Evolutionary conservation across 2,113 vertebrate genomes (phyloP).

Genomic region (Nycticebus coucang): DNA sequence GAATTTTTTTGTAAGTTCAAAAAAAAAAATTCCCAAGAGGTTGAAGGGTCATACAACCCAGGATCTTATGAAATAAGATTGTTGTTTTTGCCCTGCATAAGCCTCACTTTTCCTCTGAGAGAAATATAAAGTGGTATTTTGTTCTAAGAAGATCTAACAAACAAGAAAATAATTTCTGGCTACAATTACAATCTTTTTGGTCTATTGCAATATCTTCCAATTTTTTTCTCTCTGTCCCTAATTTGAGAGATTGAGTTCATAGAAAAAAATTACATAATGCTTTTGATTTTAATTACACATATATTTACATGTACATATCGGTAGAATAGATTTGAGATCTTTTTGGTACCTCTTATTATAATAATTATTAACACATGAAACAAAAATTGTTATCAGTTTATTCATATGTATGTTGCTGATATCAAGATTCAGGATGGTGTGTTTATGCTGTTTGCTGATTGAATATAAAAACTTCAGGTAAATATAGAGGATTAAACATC

Average conservation of each 20-base stretch:
- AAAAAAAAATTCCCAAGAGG: background rate
- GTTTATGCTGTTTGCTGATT: background rate
- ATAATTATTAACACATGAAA: background rate
- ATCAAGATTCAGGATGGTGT: conserved; percentile 16
- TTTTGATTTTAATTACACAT: background rate
- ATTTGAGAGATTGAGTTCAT: background rate
- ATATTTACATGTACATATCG: background rate
- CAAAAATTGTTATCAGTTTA: background rate
- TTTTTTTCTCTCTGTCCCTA: background rate
- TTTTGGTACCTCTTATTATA: background rate
- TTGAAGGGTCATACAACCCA: background rate
- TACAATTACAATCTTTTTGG: background rate
- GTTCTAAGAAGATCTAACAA: background rate
- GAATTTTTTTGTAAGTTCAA: background rate
- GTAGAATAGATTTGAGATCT: background rate
- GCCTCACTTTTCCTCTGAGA: background rate
- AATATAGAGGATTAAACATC: too few relatives aligned
- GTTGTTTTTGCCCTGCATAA: background rate
- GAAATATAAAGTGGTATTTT: background rate
- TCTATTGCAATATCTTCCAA: background rate
- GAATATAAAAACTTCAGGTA: background rate
- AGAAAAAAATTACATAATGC: background rate
- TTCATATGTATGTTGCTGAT: background rate
- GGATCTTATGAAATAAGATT: background rate
- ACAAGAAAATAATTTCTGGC: background rate